phyloP scores from a whole-genome alignment of 2,797 vertebrate genomes.

The Brachyrhaphis roseni region DNA sequence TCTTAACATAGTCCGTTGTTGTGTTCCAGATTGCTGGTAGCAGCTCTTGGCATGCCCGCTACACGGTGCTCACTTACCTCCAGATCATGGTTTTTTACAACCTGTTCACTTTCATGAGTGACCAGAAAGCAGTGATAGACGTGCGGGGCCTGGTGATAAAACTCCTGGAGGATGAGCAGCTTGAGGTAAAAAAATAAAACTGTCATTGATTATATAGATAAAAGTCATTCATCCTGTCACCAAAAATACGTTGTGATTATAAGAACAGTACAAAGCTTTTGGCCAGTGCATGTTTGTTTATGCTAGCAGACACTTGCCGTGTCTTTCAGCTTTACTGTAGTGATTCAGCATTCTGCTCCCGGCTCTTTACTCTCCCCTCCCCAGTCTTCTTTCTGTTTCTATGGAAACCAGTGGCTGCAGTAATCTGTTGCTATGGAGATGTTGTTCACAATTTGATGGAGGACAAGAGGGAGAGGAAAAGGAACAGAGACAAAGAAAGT shows the following conservation, averaged over 20 bases:
- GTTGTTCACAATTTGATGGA: slow-evolving; percentile 74
- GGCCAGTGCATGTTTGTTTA: slow-evolving; percentile 49
- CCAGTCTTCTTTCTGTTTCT: slow-evolving; percentile 73
- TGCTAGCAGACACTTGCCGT: slow-evolving; percentile 52
- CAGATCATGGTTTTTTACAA: slow-evolving; percentile 99
- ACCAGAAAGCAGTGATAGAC: slow-evolving; percentile 84
- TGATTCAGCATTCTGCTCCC: slow-evolving; percentile 79
- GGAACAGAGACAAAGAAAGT: slow-evolving; percentile 64
- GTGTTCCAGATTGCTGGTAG: slow-evolving; percentile 90
- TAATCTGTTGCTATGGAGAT: slow-evolving; percentile 85
- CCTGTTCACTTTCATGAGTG: slow-evolving; percentile 95
- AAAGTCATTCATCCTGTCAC: not conserved
- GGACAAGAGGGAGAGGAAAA: slow-evolving; percentile 66
- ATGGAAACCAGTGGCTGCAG: slow-evolving; percentile 82
- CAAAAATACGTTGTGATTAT: slow-evolving; percentile 35
- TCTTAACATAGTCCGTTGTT: slow-evolving; percentile 24
- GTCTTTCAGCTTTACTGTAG: slow-evolving; percentile 70
- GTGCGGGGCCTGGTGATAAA: slow-evolving; percentile 88
- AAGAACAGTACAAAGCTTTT: slow-evolving; percentile 21
- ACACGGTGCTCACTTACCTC: slow-evolving; percentile 95
- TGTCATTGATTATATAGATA: not conserved
- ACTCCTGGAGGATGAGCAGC: slow-evolving; percentile 94
- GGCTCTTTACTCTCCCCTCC: slow-evolving; percentile 43
- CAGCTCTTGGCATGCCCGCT: slow-evolving; percentile 97
- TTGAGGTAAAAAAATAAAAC: slow-evolving; percentile 84